Conservation (phyloP, 1,140 invertebrate genomes). For the Ladona fulva region DNA sequence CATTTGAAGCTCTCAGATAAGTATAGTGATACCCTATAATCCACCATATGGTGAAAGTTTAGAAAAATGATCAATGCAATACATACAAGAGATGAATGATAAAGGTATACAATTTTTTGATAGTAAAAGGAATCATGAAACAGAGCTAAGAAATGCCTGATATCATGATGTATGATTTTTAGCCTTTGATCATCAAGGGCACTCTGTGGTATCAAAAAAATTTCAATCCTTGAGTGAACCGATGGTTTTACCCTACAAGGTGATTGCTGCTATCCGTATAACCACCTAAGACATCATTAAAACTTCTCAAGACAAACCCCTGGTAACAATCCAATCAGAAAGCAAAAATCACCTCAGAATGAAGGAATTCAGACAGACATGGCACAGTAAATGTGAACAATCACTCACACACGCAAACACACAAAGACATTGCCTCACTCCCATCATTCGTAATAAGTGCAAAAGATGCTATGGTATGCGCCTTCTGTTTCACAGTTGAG, state of each 20-base stretch:
- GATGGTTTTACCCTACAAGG: too few species aligned
- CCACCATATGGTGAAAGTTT: background rate
- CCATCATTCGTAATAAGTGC: slow-evolving; percentile 18
- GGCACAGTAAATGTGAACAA: background rate
- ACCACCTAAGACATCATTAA: background rate
- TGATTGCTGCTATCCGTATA: too few species aligned
- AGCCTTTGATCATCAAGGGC: background rate
- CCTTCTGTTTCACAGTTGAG: slow-evolving; percentile 30
- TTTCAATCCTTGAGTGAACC: background rate
- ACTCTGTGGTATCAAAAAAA: background rate
- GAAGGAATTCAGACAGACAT: background rate
- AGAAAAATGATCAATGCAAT: background rate
- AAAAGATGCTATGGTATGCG: slow-evolving; percentile 7
- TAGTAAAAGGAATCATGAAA: background rate
- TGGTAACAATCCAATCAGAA: background rate
- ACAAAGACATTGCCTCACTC: slow-evolving; percentile 27
- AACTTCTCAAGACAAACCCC: background rate
- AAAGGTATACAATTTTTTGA: background rate
- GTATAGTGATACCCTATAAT: background rate
- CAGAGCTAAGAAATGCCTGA: background rate
- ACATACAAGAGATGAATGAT: background rate
- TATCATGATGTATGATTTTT: background rate
- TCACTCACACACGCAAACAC: slow-evolving; percentile 20
- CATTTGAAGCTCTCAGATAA: background rate
- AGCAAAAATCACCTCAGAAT: background rate